Base-by-base conservation (phyloP, 2,888 invertebrate species). In the Selenia dentaria region DNA sequence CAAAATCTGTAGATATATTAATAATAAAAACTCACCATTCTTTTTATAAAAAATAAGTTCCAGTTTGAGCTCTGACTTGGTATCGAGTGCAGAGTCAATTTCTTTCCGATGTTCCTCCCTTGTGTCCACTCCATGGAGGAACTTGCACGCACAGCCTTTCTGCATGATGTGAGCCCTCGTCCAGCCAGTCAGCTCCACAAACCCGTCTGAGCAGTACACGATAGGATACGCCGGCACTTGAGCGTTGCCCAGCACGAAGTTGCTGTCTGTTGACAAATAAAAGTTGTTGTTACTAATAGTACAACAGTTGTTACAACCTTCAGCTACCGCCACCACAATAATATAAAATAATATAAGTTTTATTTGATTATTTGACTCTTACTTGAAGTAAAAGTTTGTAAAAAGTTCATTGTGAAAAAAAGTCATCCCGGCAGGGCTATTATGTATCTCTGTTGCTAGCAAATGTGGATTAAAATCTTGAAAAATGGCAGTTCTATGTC, bases 31-130 rank as follows among this genome's bases (percentile, higher is more conserved):
- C 94, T 94, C 80, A 97, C 98, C 97, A 91, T 94, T 96, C 87
- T 98, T 98, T 85, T 97, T 97, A 89, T 98, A 98, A 87, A 98
- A 97, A 70, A 96, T 95, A 55, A 98, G 95, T 89, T 98, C 98
- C 62, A 97, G 92, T 85, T 98, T 98, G 57, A 98, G 94, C 86
- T 98, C 98, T 67, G 94, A 94, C 84, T 98, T 98, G 64, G 94
- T 94, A 71, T 96, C 96, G 61, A 98, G 93, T 16, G 98, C 95
- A 62, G 95, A 94, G 84, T 98, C 97, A 75, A 98, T 97, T 87
- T 96, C 95, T 53, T 93, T 91, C 69, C 96, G 96, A 78, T 97
- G 96, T 60, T 97, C 97, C 10, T 97, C 96, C 48, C 94, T 93
- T 13, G 98, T 98, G 78, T 98, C 97, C 20, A 95, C 94, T 1